Evolutionary conservation across 2,888 invertebrate genomes (phyloP), one percentile per base, ranked within the genome.

Genomic region (Napeogenes inachia): DNA sequence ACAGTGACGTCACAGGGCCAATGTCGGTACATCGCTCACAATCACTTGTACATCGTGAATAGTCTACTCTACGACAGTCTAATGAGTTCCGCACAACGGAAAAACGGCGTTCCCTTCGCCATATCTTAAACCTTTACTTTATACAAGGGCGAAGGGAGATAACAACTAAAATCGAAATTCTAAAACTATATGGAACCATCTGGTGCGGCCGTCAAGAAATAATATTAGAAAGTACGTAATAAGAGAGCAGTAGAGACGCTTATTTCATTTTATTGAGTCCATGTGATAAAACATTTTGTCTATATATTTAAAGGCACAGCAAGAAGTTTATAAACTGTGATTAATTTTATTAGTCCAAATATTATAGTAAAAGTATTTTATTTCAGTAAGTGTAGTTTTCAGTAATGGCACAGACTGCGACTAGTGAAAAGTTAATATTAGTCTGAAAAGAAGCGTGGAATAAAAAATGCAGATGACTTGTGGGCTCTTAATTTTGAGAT

Each of bases 11-110:
- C 4, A 35, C 35, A 35, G 35, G 35, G 35, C 35, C 35, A 35
- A 2, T 45, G 13, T 59, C 73, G 78, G 77, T 77, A 80, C 82
- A 81, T 73, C 74, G 79, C 74, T 76, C 77, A 79, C 77, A 80
- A 77, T 81, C 83, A 84, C 83, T 85, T 86, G 75, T 84, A 87
- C 85, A 82, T 80, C 81, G 76, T 80, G 77, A 76, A 86, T 89
- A 87, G 67, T 79, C 85, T 89, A 89, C 75, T 75, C 86, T 90
- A 90, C 78, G 84, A 89, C 90, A 90, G 90, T 90, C 89, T 89
- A 90, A 87, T 76, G 74, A 81, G 61, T 89, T 87, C 89, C 90
- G 89, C 79, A 89, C 89, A 89, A 89, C 90, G 90, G 89, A 89
- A 89, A 89, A 87, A 82, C 80, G 78, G 74, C 73, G 76, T 79